Evolutionary conservation across 2,888 invertebrate species (phyloP), one percentile per base, ranked within the genome.

Genomic region (Troilus luridus): DNA sequence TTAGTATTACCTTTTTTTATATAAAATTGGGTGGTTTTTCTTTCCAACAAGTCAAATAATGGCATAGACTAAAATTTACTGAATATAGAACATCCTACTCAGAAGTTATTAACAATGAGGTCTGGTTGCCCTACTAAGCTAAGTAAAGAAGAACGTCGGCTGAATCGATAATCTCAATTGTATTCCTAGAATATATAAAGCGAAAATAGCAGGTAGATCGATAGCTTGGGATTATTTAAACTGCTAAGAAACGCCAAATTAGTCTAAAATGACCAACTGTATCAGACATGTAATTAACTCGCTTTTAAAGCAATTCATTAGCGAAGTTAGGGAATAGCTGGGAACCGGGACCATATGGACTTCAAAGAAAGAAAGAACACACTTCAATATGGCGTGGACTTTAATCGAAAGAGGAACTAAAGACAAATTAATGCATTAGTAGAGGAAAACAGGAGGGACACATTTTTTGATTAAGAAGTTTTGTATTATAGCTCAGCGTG

Each of bases 211-310:
- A 7, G 24, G 12, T 14, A 67, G 72, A 77, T 77, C 72, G 72
- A 41, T 77, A 7, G 27, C 72, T 41, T 17, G 17, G 27, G 8
- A 17, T 77, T 77, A 41, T 77, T 77, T 77, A 41, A 41, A 17
- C 17, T 17, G 14, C 19, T 19, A 41, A 41, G 27, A 77, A 77
- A 14, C 17, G 14, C 27, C 14, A 41, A 77, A 85, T 85, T 85
- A 56, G 27, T 56, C n/a, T 6, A 9, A 85, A 85, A 85, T 56
- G n/a, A 21, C 11, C 56, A 56, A n/a, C 56, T 85, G 85, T 56
- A n/a, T 58, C 21, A n/a, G 85, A 85, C 85, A 56, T 85, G 56
- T 85, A 56, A 85, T 85, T 85, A 85, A 85, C 56, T 56, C 10
- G 56, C 56, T 56, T 56, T 85, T 54, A 12, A 54, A 56, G 56